Conservation (phyloP, 2,888 invertebrate species). For the Lumbricus terrestris region DNA sequence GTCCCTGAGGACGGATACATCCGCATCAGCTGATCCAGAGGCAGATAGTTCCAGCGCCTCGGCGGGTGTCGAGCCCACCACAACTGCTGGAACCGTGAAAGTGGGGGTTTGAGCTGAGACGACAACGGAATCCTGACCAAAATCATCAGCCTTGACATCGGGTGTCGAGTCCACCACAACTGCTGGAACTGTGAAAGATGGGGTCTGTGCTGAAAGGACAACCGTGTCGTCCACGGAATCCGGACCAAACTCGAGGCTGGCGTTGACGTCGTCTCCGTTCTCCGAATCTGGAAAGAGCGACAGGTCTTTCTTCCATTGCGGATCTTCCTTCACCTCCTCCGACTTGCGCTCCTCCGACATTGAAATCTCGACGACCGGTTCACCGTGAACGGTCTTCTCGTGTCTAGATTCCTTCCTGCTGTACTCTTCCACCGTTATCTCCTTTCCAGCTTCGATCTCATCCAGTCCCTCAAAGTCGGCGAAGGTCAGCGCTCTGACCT, state of each 20-base stretch:
- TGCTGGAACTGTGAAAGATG: neutral
- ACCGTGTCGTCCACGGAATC: neutral
- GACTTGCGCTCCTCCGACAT: constrained; percentile 22
- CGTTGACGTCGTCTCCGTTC: neutral
- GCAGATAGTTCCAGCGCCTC: neutral
- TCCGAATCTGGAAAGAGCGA: neutral
- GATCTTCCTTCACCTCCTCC: constrained; percentile 20
- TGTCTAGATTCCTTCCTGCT: constrained; percentile 17
- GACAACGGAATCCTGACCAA: neutral
- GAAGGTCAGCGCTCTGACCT: constrained; percentile 23
- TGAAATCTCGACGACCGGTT: neutral
- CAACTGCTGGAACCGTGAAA: neutral
- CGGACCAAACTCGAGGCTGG: neutral
- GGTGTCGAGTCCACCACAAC: neutral
- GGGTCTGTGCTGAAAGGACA: neutral
- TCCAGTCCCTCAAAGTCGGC: constrained; percentile 28
- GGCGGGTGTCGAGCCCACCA: neutral
- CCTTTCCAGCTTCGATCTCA: constrained; percentile 23
- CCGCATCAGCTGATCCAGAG: neutral
- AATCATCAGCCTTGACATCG: neutral
- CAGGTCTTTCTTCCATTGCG: constrained; percentile 20
- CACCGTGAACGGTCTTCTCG: constrained; percentile 15
- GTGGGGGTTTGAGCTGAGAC: neutral
- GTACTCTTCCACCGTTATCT: constrained; percentile 29
- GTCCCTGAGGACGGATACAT: neutral